A percentile compares a stretch with the other conserved stretches of the same genome.
phyloP scores from a whole-genome alignment of 2,888 invertebrate genomes.

The Mesorhabditis sp. region DNA sequence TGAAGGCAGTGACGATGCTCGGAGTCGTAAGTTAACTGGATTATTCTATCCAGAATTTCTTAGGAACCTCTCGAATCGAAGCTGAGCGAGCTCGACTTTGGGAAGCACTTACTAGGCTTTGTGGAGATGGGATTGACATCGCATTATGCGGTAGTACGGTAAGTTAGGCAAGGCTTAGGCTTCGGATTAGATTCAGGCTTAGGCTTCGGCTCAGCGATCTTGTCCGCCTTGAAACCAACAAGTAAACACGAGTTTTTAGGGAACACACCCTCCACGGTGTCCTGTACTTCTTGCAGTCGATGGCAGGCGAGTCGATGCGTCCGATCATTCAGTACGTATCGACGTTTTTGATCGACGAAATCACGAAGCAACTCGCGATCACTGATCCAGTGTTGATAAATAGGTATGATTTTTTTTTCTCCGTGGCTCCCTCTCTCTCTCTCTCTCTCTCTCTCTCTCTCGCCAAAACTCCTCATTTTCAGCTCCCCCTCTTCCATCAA shows the following conservation, averaged over 20 bases:
- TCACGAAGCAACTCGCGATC: background rate
- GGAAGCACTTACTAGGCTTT: slow-evolving; percentile 10
- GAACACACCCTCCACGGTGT: slow-evolving; percentile 38
- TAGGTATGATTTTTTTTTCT: background rate
- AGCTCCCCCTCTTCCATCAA: background rate
- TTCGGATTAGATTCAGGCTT: background rate
- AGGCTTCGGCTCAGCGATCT: too few species aligned
- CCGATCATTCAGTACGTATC: slow-evolving; percentile 19
- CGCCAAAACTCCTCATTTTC: background rate
- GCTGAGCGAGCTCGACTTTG: background rate
- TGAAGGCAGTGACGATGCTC: slow-evolving; percentile 44
- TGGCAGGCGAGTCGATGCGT: slow-evolving; percentile 27
- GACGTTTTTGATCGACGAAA: slow-evolving; percentile 11
- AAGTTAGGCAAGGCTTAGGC: background rate
- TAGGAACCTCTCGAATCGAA: slow-evolving; percentile 13
- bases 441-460: too few species aligned
- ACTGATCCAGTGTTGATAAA: slow-evolving; percentile 6
- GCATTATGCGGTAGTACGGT: background rate
- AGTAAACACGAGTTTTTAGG: background rate
- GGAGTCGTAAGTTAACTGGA: slow-evolving; percentile 23
- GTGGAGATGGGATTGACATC: slow-evolving; percentile 1
- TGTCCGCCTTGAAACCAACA: too few species aligned
- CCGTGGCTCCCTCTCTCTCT: too few species aligned
- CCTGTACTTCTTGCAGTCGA: slow-evolving; percentile 45
- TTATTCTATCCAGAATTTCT: background rate